These are phyloP conservation scores for Magallana angulata DNA, from an alignment of 1,140 invertebrate genomes.

Conservation along the genomic window DNA sequence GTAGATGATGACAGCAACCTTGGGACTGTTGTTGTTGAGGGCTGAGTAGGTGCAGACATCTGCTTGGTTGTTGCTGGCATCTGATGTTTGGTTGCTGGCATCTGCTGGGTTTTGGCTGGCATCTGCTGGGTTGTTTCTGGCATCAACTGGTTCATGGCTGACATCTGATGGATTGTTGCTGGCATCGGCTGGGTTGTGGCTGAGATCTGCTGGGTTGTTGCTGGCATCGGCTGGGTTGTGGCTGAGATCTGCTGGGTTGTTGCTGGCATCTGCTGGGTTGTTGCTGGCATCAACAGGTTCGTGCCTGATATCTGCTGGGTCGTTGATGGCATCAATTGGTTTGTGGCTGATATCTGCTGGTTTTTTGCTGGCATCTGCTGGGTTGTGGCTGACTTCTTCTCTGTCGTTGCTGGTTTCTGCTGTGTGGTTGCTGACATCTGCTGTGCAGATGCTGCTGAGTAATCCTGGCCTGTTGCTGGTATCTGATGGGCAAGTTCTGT, in stretches of 20 bases:
- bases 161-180: background rate
- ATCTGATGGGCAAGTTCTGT: background rate
- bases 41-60: background rate
- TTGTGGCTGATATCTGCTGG: background rate
- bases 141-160: too few relatives aligned
- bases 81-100: background rate
- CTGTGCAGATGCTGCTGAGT: background rate
- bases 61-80: background rate
- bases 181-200: background rate
- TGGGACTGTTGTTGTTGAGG: too few relatives aligned
- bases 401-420: background rate
- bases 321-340: background rate
- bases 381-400: background rate
- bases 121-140: background rate
- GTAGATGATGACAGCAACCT: too few relatives aligned
- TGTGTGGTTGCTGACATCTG: background rate
- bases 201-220: background rate
- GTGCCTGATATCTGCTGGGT: background rate
- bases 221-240: background rate
- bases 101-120: background rate
- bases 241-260: background rate
- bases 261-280: background rate
- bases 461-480: background rate
- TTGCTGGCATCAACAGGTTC: background rate
- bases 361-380: background rate